Base-by-base conservation (phyloP, 2,113 vertebrate genomes). In the Chloebia gouldiae region DNA sequence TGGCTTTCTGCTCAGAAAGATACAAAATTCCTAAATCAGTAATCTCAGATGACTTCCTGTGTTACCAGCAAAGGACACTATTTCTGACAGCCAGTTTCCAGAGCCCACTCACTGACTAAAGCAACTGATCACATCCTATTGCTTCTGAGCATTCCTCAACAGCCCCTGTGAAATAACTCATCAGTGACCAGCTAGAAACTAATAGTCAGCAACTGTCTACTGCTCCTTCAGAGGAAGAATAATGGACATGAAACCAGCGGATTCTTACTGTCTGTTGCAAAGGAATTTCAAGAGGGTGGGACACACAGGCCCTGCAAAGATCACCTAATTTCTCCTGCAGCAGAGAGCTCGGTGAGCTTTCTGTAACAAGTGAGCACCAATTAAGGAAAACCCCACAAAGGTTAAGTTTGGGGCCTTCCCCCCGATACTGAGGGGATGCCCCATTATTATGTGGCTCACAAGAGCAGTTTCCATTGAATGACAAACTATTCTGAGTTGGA, bases 351-450 rank as follows among this genome's bases (percentile, higher is more conserved):
- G 17, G 25, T 3, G 7, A 45, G 47, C 17, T 22, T 40, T 24
- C 68, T 51, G 54, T 40, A 25, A 78, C 22, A 60, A 30, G 37
- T 0, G 23, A 63, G 28, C 39, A 71, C 18, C 15, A 39, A 17
- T 0, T 16, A 50, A 64, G 39, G 15, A 7, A n/a, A 61, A 35
- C 7, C 4, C 7, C 20, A 35, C 0, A n/a, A 0, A 3, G 15
- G 20, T 11, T 6, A 24, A 56, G 11, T 35, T 4, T 40, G 47
- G 7, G 40, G 10, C 11, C 35, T 61, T 53, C n/a, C 47, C 70
- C 25, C 8, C 14, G 30, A 31, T 10, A 35, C 39, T 3, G 2
- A 61, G 20, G 15, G 33, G 21, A 33, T 33, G 14, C 23, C 10
- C 11, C 2, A 5, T 13, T 4, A 45, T 11, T 71, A 25, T 25